phyloP scores from a whole-genome alignment of 2,113 vertebrate species.

The Narcine bancroftii region DNA sequence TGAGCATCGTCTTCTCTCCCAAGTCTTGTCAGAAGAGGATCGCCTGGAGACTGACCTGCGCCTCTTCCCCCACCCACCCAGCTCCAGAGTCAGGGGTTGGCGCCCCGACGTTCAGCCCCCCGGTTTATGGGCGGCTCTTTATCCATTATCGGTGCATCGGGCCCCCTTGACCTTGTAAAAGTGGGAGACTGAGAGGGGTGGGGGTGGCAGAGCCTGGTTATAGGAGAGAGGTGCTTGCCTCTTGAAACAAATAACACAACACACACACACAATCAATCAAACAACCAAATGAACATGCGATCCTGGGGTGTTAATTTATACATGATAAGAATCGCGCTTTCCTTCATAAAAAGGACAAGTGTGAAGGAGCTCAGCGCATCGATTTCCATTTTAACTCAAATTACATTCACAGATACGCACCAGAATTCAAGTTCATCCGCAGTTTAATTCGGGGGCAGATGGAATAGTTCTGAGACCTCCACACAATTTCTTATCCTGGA shows the following conservation, averaged over 20 bases:
- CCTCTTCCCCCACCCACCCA: constrained; percentile 43
- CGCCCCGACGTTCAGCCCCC: constrained; percentile 41
- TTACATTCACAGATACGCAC: not conserved
- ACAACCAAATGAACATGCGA: not conserved
- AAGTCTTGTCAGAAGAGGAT: constrained; percentile 24
- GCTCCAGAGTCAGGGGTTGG: too few species aligned
- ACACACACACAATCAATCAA: not conserved
- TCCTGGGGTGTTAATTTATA: not conserved
- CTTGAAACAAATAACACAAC: too few species aligned
- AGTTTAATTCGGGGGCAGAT: not conserved
- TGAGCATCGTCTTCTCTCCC: not conserved
- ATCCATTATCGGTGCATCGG: constrained; percentile 39
- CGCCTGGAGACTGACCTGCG: not conserved
- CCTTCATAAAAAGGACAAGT: not conserved
- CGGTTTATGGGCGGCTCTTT: constrained; percentile 37
- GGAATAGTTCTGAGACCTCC: not conserved
- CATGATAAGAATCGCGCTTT: not conserved
- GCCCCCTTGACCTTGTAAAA: constrained; percentile 39
- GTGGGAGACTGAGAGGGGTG: constrained; percentile 32
- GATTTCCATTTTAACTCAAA: not conserved
- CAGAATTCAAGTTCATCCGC: not conserved
- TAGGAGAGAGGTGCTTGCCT: not conserved
- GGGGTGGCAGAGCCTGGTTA: constrained; percentile 40
- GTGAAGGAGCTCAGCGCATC: not conserved
- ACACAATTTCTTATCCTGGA: not conserved